Evolutionary conservation across 2,888 invertebrate genomes (phyloP).

Genomic region (Agrypnus murinus): DNA sequence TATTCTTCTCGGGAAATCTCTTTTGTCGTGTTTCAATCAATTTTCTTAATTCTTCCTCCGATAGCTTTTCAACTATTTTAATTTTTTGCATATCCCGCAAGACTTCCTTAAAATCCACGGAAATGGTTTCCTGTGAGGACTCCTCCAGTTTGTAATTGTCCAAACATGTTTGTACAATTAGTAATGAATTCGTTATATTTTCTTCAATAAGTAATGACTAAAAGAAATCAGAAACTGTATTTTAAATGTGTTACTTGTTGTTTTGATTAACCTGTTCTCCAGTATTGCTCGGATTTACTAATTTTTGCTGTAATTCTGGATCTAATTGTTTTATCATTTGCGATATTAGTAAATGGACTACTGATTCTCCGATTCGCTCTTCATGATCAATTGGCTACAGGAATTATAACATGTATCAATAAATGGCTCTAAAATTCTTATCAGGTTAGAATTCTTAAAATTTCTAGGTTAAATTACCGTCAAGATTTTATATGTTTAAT

Average conservation of each 20-base stretch:
- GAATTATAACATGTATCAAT: slow-evolving; percentile 7
- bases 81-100: slow-evolving; percentile 33
- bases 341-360: slow-evolving; percentile 80
- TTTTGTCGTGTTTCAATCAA: slow-evolving; percentile 60
- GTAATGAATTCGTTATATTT: neutral
- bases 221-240: too few species aligned
- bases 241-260: too few species aligned
- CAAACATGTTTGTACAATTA: neutral
- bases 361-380: slow-evolving; percentile 77
- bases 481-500: too few species aligned
- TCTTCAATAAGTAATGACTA: neutral
- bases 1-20: slow-evolving; percentile 64
- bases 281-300: slow-evolving; percentile 70
- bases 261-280: slow-evolving; percentile 21
- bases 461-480: too few species aligned
- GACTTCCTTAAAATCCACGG: slow-evolving; percentile 11
- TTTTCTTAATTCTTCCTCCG: slow-evolving; percentile 55
- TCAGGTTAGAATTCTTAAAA: too few species aligned
- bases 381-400: slow-evolving; percentile 71
- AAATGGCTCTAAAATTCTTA: too few species aligned
- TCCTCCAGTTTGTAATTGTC: neutral
- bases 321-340: slow-evolving; percentile 76
- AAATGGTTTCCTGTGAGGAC: too few species aligned
- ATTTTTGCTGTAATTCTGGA: slow-evolving; percentile 70
- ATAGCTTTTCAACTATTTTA: slow-evolving; percentile 51